Conservation (phyloP, 2,888 invertebrate genomes). For the Catocala sponsa region DNA sequence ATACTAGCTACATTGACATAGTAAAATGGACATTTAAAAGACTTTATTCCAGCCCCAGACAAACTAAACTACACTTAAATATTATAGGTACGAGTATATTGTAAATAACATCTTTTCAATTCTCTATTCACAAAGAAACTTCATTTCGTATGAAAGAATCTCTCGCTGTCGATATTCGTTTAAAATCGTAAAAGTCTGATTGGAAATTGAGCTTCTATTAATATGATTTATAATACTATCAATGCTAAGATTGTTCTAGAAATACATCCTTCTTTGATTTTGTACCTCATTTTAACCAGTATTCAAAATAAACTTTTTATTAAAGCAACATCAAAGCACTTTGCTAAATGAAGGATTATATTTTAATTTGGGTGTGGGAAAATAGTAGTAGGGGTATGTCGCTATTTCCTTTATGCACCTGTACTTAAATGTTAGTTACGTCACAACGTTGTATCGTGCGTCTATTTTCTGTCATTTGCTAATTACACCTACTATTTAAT, state of each 20-base stretch:
- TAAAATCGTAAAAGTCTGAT: conserved; percentile 8
- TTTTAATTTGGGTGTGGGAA: no score
- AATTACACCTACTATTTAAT: no score
- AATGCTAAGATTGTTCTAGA: background rate
- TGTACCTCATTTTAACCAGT: no score
- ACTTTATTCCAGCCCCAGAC: conserved; percentile 65
- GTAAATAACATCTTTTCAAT: conserved; percentile 37
- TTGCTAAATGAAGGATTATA: no score
- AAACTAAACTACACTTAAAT: conserved; percentile 60
- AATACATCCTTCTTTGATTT: no score
- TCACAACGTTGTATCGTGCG: no score
- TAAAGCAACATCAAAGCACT: no score
- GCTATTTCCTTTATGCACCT: no score
- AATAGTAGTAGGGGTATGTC: no score
- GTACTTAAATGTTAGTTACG: no score
- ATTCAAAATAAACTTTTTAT: no score
- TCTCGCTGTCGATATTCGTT: conserved; percentile 1
- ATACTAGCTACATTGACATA: conserved; percentile 67
- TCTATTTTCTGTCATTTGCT: no score
- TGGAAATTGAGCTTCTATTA: conserved; percentile 6
- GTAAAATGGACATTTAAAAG: conserved; percentile 70
- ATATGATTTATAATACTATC: background rate
- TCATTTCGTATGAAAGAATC: conserved; percentile 3
- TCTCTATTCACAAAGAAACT: conserved; percentile 17
- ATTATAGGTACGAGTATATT: conserved; percentile 35